Evolutionary conservation across 1,140 invertebrate genomes (phyloP).

Genomic region (Drosophila lacertosa): DNA sequence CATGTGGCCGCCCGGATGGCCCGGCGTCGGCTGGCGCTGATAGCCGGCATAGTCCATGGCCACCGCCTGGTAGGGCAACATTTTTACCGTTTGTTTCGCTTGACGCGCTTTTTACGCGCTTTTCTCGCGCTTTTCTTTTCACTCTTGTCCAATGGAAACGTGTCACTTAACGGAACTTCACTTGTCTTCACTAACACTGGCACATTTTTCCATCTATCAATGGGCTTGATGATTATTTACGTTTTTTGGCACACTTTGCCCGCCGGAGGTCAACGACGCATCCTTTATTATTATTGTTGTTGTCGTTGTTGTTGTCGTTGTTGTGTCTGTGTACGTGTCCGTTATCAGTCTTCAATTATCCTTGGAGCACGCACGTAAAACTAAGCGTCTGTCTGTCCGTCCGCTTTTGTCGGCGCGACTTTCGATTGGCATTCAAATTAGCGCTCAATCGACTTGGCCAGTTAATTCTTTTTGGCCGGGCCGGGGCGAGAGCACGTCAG

Average conservation of each 20-base stretch:
- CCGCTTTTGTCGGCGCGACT: too few species aligned
- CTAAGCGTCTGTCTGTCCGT: slow-evolving; percentile 20
- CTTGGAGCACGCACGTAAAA: slow-evolving; percentile 50
- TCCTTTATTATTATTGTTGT: slow-evolving; percentile 39
- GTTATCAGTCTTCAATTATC: slow-evolving; percentile 71
- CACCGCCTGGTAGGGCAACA: slow-evolving; percentile 94
- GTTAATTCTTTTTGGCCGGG: slow-evolving; percentile 51
- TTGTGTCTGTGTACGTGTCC: slow-evolving; percentile 61
- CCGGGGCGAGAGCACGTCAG: slow-evolving; percentile 51
- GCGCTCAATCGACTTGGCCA: slow-evolving; percentile 47
- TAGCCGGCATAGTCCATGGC: slow-evolving; percentile 95
- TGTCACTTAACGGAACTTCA: slow-evolving; percentile 1
- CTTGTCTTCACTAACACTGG: slow-evolving; percentile 38
- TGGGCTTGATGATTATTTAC: too few species aligned
- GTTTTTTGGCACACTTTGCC: slow-evolving; percentile 46
- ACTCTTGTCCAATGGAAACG: neutral
- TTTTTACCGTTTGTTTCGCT: too few species aligned
- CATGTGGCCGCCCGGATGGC: slow-evolving; percentile 85
- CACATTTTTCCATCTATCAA: slow-evolving; percentile 55
- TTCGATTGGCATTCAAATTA: slow-evolving; percentile 81
- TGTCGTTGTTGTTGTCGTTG: slow-evolving; percentile 24
- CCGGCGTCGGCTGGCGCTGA: slow-evolving; percentile 89
- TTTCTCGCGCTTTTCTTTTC: neutral
- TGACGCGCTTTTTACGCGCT: neutral
- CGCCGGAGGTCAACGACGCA: slow-evolving; percentile 63